A percentile compares a stretch with the other conserved stretches of the same genome.
Conservation (phyloP, 2,113 vertebrate genomes). For the Pachyramphus minor region DNA sequence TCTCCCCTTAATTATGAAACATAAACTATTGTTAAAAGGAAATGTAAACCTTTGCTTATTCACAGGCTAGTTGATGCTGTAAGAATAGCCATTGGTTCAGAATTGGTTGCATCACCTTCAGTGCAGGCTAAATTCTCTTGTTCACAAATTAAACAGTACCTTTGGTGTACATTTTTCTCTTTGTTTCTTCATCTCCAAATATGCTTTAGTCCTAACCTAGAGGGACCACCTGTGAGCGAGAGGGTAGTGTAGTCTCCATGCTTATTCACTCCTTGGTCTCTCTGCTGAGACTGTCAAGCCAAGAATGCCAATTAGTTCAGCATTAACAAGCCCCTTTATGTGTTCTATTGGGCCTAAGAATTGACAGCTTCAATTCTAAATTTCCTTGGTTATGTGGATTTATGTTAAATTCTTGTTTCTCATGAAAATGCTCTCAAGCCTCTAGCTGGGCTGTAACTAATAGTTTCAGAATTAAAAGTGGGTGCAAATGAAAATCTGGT, state of each 20-base stretch:
- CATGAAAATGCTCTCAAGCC: slow-evolving; percentile 55
- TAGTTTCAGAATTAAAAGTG: slow-evolving; percentile 42
- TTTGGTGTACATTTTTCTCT: slow-evolving; percentile 9
- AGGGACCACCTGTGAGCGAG: slow-evolving; percentile 55
- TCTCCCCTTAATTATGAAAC: background rate
- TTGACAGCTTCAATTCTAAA: slow-evolving; percentile 62
- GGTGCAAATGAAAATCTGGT: slow-evolving; percentile 26
- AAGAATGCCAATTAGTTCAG: slow-evolving; percentile 69
- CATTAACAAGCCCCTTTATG: slow-evolving; percentile 68
- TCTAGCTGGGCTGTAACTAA: slow-evolving; percentile 35
- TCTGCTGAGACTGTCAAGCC: slow-evolving; percentile 65
- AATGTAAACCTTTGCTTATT: background rate
- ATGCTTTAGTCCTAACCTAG: slow-evolving; percentile 58
- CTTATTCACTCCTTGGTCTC: slow-evolving; percentile 65
- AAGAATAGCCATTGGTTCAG: background rate
- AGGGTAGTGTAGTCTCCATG: slow-evolving; percentile 63
- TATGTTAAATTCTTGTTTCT: slow-evolving; percentile 63
- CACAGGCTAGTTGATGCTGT: background rate
- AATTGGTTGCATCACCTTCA: background rate
- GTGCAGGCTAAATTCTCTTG: background rate
- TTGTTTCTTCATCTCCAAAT: slow-evolving; percentile 44
- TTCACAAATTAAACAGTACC: background rate
- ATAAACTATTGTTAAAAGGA: background rate
- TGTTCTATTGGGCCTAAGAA: slow-evolving; percentile 65
- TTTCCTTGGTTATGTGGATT: slow-evolving; percentile 64